Conservation (phyloP, 2,797 vertebrate species). For the Takifugu ocellatus region DNA sequence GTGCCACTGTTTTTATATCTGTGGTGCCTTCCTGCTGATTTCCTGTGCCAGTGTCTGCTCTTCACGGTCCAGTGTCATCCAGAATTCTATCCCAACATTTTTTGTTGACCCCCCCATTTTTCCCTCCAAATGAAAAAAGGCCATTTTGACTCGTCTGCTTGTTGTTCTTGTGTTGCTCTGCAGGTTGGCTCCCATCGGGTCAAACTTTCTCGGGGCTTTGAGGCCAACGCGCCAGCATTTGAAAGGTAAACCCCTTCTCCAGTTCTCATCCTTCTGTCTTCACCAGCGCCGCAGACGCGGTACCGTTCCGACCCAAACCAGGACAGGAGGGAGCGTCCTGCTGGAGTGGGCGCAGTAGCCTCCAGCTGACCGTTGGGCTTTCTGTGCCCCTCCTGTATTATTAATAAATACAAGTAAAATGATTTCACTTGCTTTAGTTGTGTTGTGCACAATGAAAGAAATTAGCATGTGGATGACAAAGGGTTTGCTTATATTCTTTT, state of each 20-base stretch:
- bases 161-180: slow-evolving; percentile 35
- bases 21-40: slow-evolving; percentile 17
- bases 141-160: slow-evolving; percentile 22
- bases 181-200: slow-evolving; percentile 98
- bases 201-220: slow-evolving; percentile 95
- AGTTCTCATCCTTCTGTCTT: slow-evolving; percentile 9
- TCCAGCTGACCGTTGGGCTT: too few species aligned
- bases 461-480: too few species aligned
- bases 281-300: slow-evolving; percentile 12
- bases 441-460: too few species aligned
- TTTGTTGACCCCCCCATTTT: slow-evolving; percentile 29
- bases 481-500: too few species aligned
- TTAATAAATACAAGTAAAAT: too few species aligned
- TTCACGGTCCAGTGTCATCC: slow-evolving; percentile 18
- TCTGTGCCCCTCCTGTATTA: too few species aligned
- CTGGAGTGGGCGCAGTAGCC: too few species aligned
- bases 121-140: slow-evolving; percentile 2
- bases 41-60: slow-evolving; percentile 20
- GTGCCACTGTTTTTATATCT: slow-evolving; percentile 11
- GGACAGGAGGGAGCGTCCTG: neutral
- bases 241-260: slow-evolving; percentile 83
- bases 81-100: slow-evolving; percentile 20
- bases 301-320: slow-evolving; percentile 5
- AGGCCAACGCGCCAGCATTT: slow-evolving; percentile 97
- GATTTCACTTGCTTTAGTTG: too few species aligned